Percentiles rank a stretch among this genome's conserved stretches.
Evolutionary conservation across 2,888 invertebrate genomes (phyloP).

Genomic region (Unio delphinus): DNA sequence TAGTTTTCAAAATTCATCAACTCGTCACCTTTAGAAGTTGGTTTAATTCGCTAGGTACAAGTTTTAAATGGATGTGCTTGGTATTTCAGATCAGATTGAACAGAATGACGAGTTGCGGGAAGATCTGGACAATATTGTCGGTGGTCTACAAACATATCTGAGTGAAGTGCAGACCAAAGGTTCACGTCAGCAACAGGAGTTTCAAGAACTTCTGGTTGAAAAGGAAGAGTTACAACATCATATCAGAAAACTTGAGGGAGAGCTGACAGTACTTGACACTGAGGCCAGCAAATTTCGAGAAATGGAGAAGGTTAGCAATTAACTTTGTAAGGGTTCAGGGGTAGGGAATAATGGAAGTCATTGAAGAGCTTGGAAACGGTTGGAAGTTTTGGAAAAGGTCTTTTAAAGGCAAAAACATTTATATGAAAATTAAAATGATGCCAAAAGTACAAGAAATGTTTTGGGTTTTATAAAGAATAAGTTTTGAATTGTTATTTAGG

Average conservation of each 20-base stretch:
- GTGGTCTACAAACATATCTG: slow-evolving; percentile 63
- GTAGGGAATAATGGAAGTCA: too few species aligned
- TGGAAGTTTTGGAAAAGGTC: too few species aligned
- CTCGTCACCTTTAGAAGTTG: neutral
- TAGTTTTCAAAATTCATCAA: too few species aligned
- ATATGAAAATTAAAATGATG: too few species aligned
- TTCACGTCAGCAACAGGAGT: slow-evolving; percentile 55
- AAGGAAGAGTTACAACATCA: slow-evolving; percentile 53
- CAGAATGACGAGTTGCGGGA: slow-evolving; percentile 57
- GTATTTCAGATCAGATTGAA: slow-evolving; percentile 50
- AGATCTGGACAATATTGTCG: slow-evolving; percentile 66
- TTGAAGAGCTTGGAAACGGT: too few species aligned
- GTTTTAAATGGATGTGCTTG: neutral
- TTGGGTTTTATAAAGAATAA: too few species aligned
- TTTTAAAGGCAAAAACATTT: too few species aligned
- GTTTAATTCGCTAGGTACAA: neutral
- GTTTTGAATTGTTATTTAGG: too few species aligned
- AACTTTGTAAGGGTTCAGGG: neutral
- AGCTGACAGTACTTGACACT: slow-evolving; percentile 52
- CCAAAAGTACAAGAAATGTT: too few species aligned
- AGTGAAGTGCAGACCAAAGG: slow-evolving; percentile 62
- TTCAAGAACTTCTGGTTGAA: slow-evolving; percentile 56
- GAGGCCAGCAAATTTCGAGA: slow-evolving; percentile 50
- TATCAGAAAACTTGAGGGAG: slow-evolving; percentile 53
- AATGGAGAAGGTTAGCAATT: slow-evolving; percentile 46